A percentile compares a stretch with the other conserved stretches of the same genome.
Evolutionary conservation across 2,888 invertebrate species (phyloP).

Genomic region (Drosophila antonietae): DNA sequence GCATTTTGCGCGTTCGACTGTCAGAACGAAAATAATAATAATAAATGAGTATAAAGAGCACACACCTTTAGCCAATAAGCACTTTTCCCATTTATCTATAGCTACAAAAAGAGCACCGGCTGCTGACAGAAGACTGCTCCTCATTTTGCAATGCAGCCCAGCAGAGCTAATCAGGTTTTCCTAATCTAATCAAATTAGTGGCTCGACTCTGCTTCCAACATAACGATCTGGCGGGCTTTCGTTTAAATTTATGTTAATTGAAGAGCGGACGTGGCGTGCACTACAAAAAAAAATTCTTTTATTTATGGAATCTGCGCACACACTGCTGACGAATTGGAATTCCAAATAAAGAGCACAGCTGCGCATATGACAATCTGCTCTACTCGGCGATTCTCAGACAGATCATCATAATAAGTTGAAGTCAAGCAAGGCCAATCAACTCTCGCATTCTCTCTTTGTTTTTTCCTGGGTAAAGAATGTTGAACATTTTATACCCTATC

Average conservation of each 20-base stretch:
- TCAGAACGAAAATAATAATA: neutral
- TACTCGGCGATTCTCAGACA: neutral
- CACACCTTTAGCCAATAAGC: slow-evolving; percentile 24
- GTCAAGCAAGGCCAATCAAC: neutral
- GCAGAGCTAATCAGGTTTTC: slow-evolving; percentile 49
- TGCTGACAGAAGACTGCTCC: slow-evolving; percentile 11
- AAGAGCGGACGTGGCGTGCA: slow-evolving; percentile 18
- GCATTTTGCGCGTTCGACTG: slow-evolving; percentile 39
- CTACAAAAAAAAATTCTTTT: neutral
- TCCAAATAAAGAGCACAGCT: slow-evolving; percentile 6
- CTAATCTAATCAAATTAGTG: slow-evolving; percentile 70
- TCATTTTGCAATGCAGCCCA: slow-evolving; percentile 15
- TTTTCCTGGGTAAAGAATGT: neutral
- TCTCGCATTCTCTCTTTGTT: neutral
- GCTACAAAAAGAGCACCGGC: neutral
- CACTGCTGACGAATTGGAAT: slow-evolving; percentile 1
- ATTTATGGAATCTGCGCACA: neutral
- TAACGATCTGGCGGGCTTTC: slow-evolving; percentile 31
- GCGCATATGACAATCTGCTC: neutral
- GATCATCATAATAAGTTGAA: neutral
- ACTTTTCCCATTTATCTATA: slow-evolving; percentile 9
- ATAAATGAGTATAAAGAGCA: slow-evolving; percentile 1
- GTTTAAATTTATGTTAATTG: slow-evolving; percentile 49
- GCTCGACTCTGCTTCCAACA: slow-evolving; percentile 1
- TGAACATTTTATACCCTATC: neutral